A percentile compares a stretch with the other conserved stretches of the same genome.
Evolutionary conservation across 2,888 invertebrate species (phyloP).

Genomic region (Meloe dianella): DNA sequence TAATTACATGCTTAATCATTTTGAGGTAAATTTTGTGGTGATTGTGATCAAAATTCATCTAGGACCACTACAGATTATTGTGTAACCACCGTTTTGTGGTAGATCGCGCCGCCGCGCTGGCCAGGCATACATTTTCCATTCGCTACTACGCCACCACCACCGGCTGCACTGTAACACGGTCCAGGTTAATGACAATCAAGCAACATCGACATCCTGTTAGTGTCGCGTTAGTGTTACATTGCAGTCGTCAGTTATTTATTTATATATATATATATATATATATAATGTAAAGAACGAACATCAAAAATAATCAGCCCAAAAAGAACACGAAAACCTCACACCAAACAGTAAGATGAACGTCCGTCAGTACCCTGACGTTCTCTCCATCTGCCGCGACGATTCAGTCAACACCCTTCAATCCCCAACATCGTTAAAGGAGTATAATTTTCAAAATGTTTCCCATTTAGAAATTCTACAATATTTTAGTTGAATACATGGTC

Average conservation of each 20-base stretch:
- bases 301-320: slow-evolving; percentile 59
- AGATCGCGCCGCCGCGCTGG: slow-evolving; percentile 42
- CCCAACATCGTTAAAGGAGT: background rate
- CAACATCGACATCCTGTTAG: slow-evolving; percentile 59
- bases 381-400: slow-evolving; percentile 13
- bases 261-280: slow-evolving; percentile 40
- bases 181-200: slow-evolving; percentile 56
- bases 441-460: background rate
- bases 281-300: slow-evolving; percentile 52
- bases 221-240: slow-evolving; percentile 61
- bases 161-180: slow-evolving; percentile 60
- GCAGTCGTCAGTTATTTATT: slow-evolving; percentile 58
- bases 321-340: slow-evolving; percentile 60
- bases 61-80: slow-evolving; percentile 25
- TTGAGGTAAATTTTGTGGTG: slow-evolving; percentile 20
- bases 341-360: slow-evolving; percentile 53
- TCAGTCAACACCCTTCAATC: slow-evolving; percentile 8
- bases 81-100: slow-evolving; percentile 26
- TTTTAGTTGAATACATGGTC: background rate
- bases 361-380: slow-evolving; percentile 32
- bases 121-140: slow-evolving; percentile 54
- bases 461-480: background rate
- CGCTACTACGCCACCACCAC: slow-evolving; percentile 57
- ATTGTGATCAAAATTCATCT: slow-evolving; percentile 14
- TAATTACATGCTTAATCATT: slow-evolving; percentile 26